These are phyloP conservation scores for Rugalucina vietnamica DNA, from an alignment of 2,888 invertebrate genomes.

Conservation along the genomic window DNA sequence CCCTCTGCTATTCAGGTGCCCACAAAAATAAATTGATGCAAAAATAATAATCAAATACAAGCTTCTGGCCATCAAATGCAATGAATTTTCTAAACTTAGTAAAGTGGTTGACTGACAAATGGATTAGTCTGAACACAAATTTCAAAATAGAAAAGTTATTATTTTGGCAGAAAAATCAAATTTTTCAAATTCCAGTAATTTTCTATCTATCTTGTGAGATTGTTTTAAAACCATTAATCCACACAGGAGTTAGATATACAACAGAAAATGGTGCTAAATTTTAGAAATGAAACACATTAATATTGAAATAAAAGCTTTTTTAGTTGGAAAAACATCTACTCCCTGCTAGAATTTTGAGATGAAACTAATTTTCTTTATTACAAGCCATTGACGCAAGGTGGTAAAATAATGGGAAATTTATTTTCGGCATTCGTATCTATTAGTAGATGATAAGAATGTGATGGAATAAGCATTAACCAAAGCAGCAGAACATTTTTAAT, in stretches of 20 bases:
- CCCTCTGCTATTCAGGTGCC: too few relatives aligned
- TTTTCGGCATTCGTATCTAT: background rate
- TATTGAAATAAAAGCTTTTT: conserved; percentile 10
- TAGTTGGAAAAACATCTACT: background rate
- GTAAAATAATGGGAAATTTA: background rate
- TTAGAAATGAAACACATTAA: background rate
- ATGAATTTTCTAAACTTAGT: background rate
- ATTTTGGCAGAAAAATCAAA: conserved; percentile 15
- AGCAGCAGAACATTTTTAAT: background rate
- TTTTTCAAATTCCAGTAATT: conserved; percentile 35
- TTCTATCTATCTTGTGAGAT: background rate
- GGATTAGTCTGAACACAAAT: background rate
- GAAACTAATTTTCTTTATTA: conserved; percentile 18
- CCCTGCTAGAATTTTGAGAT: conserved; percentile 49
- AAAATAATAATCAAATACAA: too few relatives aligned
- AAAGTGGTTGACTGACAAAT: background rate
- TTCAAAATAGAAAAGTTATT: background rate
- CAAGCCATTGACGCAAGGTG: background rate
- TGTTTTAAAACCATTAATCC: background rate
- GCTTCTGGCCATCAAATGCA: background rate
- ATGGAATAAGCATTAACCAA: background rate
- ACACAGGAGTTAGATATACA: conserved; percentile 1
- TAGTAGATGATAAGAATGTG: background rate
- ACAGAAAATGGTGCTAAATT: background rate
- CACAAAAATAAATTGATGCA: too few relatives aligned